These are phyloP conservation scores for Hemitrygon akajei DNA, from an alignment of 2,797 vertebrate species.

Conservation along the genomic window DNA sequence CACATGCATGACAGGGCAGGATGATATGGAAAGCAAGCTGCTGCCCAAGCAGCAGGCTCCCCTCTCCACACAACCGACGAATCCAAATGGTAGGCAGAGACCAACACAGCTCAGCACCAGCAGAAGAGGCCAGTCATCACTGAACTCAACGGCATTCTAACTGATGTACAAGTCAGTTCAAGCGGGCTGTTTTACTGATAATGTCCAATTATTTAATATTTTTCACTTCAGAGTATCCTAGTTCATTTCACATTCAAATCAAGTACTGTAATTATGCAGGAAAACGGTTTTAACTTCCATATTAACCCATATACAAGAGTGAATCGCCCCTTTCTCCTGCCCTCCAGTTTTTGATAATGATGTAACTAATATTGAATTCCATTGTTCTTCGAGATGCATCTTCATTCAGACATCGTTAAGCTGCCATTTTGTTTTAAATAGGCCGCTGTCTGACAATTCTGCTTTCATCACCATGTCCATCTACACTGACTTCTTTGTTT, in stretches of 20 bases:
- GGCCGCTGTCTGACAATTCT: no score
- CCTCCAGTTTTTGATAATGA: neutral
- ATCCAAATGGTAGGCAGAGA: no score
- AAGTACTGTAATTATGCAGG: neutral
- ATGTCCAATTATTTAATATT: no score
- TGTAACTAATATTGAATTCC: no score
- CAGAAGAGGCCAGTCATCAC: no score
- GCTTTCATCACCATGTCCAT: no score
- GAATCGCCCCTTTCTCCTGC: neutral
- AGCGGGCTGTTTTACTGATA: neutral
- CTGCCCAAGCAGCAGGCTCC: no score
- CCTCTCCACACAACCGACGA: no score
- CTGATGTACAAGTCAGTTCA: neutral
- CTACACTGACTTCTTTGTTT: no score
- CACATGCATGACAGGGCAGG: no score
- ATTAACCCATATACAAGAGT: neutral
- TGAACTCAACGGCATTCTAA: neutral
- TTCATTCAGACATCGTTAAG: neutral
- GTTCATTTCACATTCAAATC: neutral
- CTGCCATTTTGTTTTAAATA: neutral
- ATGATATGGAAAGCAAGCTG: no score
- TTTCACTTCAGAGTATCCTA: neutral
- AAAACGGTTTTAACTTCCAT: neutral
- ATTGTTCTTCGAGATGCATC: neutral
- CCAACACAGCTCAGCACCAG: no score